Conservation (phyloP, 1,140 invertebrate genomes). For the Lordiphosa mommai region DNA sequence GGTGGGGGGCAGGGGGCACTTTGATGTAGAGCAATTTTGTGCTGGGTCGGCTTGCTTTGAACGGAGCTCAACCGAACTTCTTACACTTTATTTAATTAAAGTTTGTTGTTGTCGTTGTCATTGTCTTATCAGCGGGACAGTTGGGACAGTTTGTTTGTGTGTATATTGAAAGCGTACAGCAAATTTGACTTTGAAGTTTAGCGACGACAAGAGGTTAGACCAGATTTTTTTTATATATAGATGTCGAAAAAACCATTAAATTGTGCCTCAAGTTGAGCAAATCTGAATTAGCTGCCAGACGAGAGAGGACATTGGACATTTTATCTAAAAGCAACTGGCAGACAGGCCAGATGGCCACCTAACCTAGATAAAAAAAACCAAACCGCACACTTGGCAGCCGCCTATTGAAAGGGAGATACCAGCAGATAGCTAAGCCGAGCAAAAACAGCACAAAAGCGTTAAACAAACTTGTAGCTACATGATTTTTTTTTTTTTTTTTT, state of each 20-base stretch:
- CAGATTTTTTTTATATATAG: slow-evolving; percentile 6
- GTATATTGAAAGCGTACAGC: slow-evolving; percentile 33
- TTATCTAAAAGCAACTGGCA: slow-evolving; percentile 24
- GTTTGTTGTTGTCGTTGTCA: slow-evolving; percentile 52
- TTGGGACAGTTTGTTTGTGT: slow-evolving; percentile 42
- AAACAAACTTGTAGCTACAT: slow-evolving; percentile 62
- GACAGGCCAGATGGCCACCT: slow-evolving; percentile 20
- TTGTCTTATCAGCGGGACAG: slow-evolving; percentile 50
- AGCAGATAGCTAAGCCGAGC: slow-evolving; percentile 14
- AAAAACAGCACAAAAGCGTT: slow-evolving; percentile 60
- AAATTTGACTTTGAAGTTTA: slow-evolving; percentile 46
- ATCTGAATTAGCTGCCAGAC: slow-evolving; percentile 57
- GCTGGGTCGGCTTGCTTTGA: slow-evolving; percentile 39
- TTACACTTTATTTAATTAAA: slow-evolving; percentile 76
- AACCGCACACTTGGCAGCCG: slow-evolving; percentile 71
- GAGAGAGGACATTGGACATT: slow-evolving; percentile 35
- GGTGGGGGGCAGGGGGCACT: neutral
- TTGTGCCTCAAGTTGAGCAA: slow-evolving; percentile 31
- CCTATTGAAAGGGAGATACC: slow-evolving; percentile 47
- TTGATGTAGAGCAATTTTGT: slow-evolving; percentile 11
- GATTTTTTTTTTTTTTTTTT: slow-evolving; percentile 25
- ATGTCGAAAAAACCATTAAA: slow-evolving; percentile 16
- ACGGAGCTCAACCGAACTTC: slow-evolving; percentile 61
- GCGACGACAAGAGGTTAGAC: slow-evolving; percentile 6
- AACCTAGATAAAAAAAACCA: slow-evolving; percentile 60